Base-by-base conservation (phyloP, 2,113 vertebrate genomes). In the Microtus montanus region DNA sequence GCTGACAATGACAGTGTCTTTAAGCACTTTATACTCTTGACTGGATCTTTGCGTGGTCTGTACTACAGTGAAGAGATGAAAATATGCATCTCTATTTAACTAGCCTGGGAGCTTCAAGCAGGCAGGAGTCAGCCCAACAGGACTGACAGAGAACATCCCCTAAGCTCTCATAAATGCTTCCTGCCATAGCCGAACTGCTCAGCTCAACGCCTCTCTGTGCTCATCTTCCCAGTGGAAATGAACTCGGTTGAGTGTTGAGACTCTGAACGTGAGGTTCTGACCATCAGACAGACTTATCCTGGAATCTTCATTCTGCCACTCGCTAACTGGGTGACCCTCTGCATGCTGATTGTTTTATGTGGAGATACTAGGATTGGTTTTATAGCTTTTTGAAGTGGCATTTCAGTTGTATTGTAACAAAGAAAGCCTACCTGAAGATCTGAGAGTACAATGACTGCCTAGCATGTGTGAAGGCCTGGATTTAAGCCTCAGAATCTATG, bases 301-400 rank as follows among this genome's bases (percentile, higher is more conserved):
- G 61, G 28, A 93, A 68, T 86, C 47, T 6, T 90, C 75, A 73
- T 85, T 82, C 88, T 87, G 41, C 30, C 54, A 38, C 61, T 96
- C 64, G 82, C 68, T 3, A 26, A 24, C 41, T 2, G 10, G 63
- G 38, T 66, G 75, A 41, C 15, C 35, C 93, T 89, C 15, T 89
- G 15, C 63, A 38, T 33, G 54, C 22, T 64, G 38, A 64, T 41
- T 64, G 58, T 41, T 82, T 35, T 64, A 44, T 66, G 38, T 44
- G 64, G 38, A 66, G 15, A 85, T 47, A 66, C 11, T 47, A 66
- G 61, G 26, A 38, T 44, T 66, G 15, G 82, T 7, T 30, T 44
- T 47, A 85, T 44, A 66, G 17, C 38, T 47, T 38, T 66, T 38
- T 33, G 49, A 14, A 14, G 49, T 52, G 12, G 49, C 49, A 52